phyloP scores from a whole-genome alignment of 2,888 invertebrate genomes.

The Calephelis perditalis region DNA sequence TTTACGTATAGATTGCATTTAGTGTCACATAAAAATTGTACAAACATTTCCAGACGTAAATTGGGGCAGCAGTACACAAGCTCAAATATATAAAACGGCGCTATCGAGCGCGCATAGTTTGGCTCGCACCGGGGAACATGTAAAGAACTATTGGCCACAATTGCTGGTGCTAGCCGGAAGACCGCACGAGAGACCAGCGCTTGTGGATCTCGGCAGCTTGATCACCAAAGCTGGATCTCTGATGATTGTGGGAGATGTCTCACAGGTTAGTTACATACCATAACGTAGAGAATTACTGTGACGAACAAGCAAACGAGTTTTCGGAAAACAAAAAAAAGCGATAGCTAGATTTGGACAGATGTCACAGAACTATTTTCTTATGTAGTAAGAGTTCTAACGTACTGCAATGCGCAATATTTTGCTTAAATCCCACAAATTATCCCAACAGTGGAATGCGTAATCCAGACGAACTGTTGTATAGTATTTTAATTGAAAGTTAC shows the following conservation, averaged over 20 bases:
- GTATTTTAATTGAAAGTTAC: too few species aligned
- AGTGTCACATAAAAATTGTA: too few species aligned
- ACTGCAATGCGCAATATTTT: too few species aligned
- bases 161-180: slow-evolving; percentile 89
- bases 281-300: not conserved
- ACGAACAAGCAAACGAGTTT: too few species aligned
- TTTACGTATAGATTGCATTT: too few species aligned
- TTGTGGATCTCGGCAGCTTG: slow-evolving; percentile 93
- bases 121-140: slow-evolving; percentile 94
- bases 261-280: slow-evolving; percentile 75
- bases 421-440: too few species aligned
- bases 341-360: too few species aligned
- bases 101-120: slow-evolving; percentile 89
- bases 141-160: slow-evolving; percentile 98
- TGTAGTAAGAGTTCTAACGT: too few species aligned
- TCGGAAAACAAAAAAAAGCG: not conserved
- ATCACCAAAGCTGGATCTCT: slow-evolving; percentile 95
- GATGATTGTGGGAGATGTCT: slow-evolving; percentile 92
- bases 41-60: slow-evolving; percentile 84
- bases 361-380: too few species aligned
- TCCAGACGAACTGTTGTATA: too few species aligned
- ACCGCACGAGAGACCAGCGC: slow-evolving; percentile 90
- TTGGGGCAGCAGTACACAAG: slow-evolving; percentile 98
- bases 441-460: too few species aligned
- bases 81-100: slow-evolving; percentile 96